These are phyloP conservation scores for Drosophila ananassae DNA, from an alignment of 1,140 invertebrate genomes.

Conservation along the genomic window DNA sequence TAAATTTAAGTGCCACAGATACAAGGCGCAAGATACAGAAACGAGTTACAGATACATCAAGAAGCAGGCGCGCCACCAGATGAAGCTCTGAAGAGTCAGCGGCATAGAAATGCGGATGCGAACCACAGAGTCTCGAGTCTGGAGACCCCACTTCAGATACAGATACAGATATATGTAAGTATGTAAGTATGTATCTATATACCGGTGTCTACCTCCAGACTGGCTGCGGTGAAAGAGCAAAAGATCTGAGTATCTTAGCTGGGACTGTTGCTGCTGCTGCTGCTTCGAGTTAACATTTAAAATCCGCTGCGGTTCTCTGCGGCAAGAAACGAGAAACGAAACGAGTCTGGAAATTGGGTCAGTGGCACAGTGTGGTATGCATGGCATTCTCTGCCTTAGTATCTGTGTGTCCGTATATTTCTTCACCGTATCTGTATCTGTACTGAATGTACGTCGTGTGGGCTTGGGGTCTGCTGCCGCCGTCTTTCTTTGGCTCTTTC, in stretches of 20 bases:
- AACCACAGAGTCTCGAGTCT: conserved; percentile 28
- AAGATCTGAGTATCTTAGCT: conserved; percentile 71
- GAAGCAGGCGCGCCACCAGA: conserved; percentile 48
- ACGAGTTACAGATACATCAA: conserved; percentile 76
- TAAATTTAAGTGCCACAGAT: conserved; percentile 79
- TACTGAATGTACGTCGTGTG: conserved; percentile 40
- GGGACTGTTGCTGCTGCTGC: conserved; percentile 16
- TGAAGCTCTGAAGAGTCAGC: conserved; percentile 54
- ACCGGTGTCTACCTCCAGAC: conserved; percentile 53
- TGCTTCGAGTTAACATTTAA: conserved; percentile 62
- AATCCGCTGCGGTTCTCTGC: conserved; percentile 67
- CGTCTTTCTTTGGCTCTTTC: conserved; percentile 61
- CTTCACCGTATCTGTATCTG: conserved; percentile 21
- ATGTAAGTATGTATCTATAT: conserved; percentile 26
- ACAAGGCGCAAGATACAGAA: conserved; percentile 75
- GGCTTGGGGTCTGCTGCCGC: conserved; percentile 36
- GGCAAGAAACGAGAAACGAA: conserved; percentile 40
- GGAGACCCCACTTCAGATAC: conserved; percentile 47
- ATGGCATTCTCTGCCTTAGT: conserved; percentile 67
- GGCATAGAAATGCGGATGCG: conserved; percentile 78
- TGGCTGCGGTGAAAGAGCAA: conserved; percentile 76
- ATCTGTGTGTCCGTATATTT: conserved; percentile 37
- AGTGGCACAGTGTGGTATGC: conserved; percentile 83
- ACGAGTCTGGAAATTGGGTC: conserved; percentile 81
- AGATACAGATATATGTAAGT: conserved; percentile 19